A percentile compares a stretch with the other conserved stretches of the same genome.
phyloP scores from a whole-genome alignment of 2,797 vertebrate genomes.

The Lophius americanus region DNA sequence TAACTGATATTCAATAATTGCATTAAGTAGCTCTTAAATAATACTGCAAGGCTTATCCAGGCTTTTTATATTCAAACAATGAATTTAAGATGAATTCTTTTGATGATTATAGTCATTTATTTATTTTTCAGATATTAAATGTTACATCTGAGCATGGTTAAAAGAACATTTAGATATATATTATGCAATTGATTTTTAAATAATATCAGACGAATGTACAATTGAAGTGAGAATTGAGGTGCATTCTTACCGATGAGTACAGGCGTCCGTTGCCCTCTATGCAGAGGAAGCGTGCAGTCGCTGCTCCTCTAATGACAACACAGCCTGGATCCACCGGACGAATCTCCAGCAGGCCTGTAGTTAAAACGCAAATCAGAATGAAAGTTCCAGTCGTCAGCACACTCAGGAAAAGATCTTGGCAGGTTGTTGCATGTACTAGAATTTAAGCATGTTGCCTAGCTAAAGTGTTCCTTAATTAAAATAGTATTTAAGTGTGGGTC shows the following conservation, averaged over 20 bases:
- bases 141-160: not conserved
- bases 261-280: conserved; percentile 86
- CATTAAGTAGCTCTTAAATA: not conserved
- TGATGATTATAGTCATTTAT: not conserved
- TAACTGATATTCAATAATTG: too few species aligned
- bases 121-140: conserved; percentile 9
- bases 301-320: conserved; percentile 90
- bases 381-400: not conserved
- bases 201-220: too few species aligned
- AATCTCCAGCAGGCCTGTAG: conserved; percentile 91
- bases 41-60: not conserved
- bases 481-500: too few species aligned
- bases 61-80: not conserved
- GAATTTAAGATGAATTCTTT: not conserved
- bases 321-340: conserved; percentile 85
- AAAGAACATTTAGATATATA: too few species aligned
- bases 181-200: too few species aligned
- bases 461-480: too few species aligned
- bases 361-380: conserved; percentile 16
- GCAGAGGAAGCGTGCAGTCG: conserved; percentile 88
- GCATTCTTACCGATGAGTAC: conserved; percentile 86
- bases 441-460: too few species aligned
- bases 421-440: too few species aligned
- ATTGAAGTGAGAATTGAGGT: too few species aligned
- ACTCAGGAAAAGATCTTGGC: too few species aligned